Evolutionary conservation across 1,140 invertebrate genomes (phyloP).

Genomic region (Ditylenchus dipsaci): DNA sequence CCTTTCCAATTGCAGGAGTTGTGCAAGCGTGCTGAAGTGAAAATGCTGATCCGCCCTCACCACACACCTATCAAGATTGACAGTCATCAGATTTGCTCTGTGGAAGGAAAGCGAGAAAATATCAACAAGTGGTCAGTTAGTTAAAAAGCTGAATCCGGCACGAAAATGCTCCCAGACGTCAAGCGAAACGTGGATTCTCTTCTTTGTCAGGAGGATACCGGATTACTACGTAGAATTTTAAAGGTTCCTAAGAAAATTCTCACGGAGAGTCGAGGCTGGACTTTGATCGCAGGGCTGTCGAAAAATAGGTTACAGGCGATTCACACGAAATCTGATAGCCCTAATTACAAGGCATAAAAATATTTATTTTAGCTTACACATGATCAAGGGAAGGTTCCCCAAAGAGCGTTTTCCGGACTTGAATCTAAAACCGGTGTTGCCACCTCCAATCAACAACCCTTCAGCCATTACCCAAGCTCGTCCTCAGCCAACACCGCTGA

Average conservation of each 20-base stretch:
- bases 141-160: no score
- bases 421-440: slow-evolving; percentile 55
- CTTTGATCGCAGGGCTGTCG: no score
- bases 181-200: no score
- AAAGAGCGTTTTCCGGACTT: slow-evolving; percentile 53
- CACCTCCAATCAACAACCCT: slow-evolving; percentile 25
- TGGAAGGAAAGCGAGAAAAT: slow-evolving; percentile 53
- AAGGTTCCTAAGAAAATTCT: no score
- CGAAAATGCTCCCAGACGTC: no score
- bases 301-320: no score
- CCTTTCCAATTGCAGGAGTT: slow-evolving; percentile 45
- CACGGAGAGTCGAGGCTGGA: no score
- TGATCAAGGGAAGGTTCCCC: slow-evolving; percentile 54
- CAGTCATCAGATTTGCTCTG: slow-evolving; percentile 57
- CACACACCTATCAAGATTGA: slow-evolving; percentile 45
- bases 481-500: slow-evolving; percentile 61
- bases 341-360: no score
- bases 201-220: no score
- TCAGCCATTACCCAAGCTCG: neutral
- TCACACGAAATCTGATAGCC: no score
- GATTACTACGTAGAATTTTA: no score
- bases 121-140: slow-evolving; percentile 46
- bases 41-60: slow-evolving; percentile 56
- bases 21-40: slow-evolving; percentile 50
- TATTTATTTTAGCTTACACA: slow-evolving; percentile 44